A percentile compares a stretch with the other conserved stretches of the same genome.
Conservation (phyloP, 2,888 invertebrate species). For the Leucoma salicis region DNA sequence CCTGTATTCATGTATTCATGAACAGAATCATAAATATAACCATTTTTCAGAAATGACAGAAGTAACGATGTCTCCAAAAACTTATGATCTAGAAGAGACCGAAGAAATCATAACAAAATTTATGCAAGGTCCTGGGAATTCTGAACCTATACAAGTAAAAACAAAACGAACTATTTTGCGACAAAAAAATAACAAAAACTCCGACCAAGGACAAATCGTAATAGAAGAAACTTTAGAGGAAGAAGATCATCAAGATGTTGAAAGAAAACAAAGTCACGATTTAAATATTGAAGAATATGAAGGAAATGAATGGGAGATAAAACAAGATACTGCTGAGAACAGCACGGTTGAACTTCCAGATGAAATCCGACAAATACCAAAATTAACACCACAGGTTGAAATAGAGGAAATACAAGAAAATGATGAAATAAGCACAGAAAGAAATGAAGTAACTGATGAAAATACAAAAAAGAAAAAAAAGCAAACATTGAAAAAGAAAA, state of each 20-base stretch:
- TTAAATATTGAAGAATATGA: slow-evolving; percentile 69
- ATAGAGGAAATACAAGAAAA: background rate
- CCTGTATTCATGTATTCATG: too few relatives aligned
- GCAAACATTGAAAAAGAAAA: slow-evolving; percentile 7
- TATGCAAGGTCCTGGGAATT: slow-evolving; percentile 70
- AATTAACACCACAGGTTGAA: slow-evolving; percentile 33
- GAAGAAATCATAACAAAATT: slow-evolving; percentile 84
- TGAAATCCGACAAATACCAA: slow-evolving; percentile 54
- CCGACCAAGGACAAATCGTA: slow-evolving; percentile 67
- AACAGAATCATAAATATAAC: too few relatives aligned
- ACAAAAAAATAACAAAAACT: slow-evolving; percentile 56
- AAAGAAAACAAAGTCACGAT: slow-evolving; percentile 37
- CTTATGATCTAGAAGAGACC: slow-evolving; percentile 77
- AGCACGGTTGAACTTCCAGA: slow-evolving; percentile 63
- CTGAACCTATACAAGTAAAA: slow-evolving; percentile 79
- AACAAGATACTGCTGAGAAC: slow-evolving; percentile 46
- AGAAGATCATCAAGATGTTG: slow-evolving; percentile 40
- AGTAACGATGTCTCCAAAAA: slow-evolving; percentile 47
- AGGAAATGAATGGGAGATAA: slow-evolving; percentile 41
- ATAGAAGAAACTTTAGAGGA: slow-evolving; percentile 78
- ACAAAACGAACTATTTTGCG: slow-evolving; percentile 81
- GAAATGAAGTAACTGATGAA: slow-evolving; percentile 27
- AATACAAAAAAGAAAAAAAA: slow-evolving; percentile 4
- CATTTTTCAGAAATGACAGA: slow-evolving; percentile 49
- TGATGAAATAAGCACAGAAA: slow-evolving; percentile 14